Evolutionary conservation across 2,113 vertebrate species (phyloP).

Genomic region (Chaenocephalus aceratus): DNA sequence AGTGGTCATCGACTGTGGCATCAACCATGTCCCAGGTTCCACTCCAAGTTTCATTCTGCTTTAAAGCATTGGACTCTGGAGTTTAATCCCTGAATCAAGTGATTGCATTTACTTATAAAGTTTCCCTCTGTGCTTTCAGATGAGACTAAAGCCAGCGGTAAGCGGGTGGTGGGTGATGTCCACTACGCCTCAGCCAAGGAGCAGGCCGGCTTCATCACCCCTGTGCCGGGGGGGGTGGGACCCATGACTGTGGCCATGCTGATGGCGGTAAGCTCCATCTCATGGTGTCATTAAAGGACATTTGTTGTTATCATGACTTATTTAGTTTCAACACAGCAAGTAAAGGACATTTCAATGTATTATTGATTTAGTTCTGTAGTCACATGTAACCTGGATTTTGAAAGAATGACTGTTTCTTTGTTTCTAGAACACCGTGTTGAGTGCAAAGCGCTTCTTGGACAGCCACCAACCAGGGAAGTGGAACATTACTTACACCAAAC

Average conservation of each 20-base stretch:
- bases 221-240: constrained; percentile 96
- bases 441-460: constrained; percentile 91
- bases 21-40: constrained; percentile 94
- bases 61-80: background rate
- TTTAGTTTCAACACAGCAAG: background rate
- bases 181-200: constrained; percentile 90
- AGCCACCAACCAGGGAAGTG: constrained; percentile 89
- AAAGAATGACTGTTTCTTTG: constrained; percentile 12
- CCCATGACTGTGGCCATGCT: constrained; percentile 99
- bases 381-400: background rate
- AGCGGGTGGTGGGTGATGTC: constrained; percentile 93
- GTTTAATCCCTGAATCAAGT: background rate
- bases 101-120: background rate
- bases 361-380: background rate
- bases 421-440: constrained; percentile 93
- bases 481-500: constrained; percentile 88
- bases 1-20: constrained; percentile 97
- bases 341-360: background rate
- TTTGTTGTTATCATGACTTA: background rate
- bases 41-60: background rate
- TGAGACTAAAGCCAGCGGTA: constrained; percentile 89
- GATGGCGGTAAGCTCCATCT: constrained; percentile 88
- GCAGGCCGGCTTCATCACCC: constrained; percentile 93
- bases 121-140: constrained; percentile 81
- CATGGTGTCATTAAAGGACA: background rate